Conservation (phyloP, 2,888 invertebrate genomes). For the Mechanitis messenoides region DNA sequence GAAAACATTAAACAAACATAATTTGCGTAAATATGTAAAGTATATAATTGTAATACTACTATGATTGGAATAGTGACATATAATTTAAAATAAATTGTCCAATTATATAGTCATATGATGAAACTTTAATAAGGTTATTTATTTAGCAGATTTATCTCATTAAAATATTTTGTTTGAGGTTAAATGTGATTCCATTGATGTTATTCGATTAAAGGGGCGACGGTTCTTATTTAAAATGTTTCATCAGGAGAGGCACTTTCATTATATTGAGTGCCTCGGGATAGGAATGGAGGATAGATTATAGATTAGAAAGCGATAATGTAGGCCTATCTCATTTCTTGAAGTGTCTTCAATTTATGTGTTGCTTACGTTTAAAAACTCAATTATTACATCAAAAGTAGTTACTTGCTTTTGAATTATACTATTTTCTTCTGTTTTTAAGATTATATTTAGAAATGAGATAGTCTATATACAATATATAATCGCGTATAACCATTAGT, state of each 20-base stretch:
- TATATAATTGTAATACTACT: neutral
- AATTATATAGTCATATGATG: no score
- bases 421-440: neutral
- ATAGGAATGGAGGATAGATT: conserved; percentile 12
- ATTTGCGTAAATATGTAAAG: conserved; percentile 21
- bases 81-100: no score
- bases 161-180: conserved; percentile 36
- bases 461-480: conserved; percentile 28
- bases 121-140: no score
- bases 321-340: conserved; percentile 22
- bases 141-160: no score
- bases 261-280: conserved; percentile 17
- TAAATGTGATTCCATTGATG: conserved; percentile 27
- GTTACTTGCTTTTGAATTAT: no score
- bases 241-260: conserved; percentile 19
- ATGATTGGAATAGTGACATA: no score
- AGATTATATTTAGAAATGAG: conserved; percentile 26
- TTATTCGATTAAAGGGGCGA: conserved; percentile 8
- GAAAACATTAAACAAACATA: conserved; percentile 36
- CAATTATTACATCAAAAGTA: no score
- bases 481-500: conserved; percentile 35
- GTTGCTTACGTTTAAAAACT: no score
- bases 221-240: conserved; percentile 15
- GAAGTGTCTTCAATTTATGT: conserved; percentile 1
- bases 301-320: conserved; percentile 17